Evolutionary conservation across 1,140 invertebrate species (phyloP).

Genomic region (Drosophila bifasciata): DNA sequence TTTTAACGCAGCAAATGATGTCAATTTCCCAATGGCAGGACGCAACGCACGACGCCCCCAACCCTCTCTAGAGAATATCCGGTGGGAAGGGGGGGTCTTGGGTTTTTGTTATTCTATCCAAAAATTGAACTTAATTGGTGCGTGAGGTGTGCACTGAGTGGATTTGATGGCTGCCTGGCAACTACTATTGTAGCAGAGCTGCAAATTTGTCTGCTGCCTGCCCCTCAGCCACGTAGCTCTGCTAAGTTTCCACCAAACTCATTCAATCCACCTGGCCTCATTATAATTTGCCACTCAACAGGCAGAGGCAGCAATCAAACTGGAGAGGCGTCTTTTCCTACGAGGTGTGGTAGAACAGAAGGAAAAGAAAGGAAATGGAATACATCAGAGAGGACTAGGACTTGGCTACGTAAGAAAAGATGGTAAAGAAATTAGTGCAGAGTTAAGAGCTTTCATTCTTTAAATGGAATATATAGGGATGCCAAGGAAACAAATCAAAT

Average conservation of each 20-base stretch:
- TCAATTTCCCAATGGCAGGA: slow-evolving; percentile 61
- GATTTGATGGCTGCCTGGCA: slow-evolving; percentile 64
- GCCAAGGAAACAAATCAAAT: no score
- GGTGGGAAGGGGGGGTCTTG: slow-evolving; percentile 21
- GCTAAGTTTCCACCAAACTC: neutral
- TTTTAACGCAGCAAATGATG: slow-evolving; percentile 78
- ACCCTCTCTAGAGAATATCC: slow-evolving; percentile 18
- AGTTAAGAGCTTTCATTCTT: no score
- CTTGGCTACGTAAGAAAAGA: no score
- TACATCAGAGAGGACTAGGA: no score
- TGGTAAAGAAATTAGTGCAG: no score
- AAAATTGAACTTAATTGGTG: slow-evolving; percentile 79
- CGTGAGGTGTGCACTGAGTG: slow-evolving; percentile 69
- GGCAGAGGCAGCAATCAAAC: slow-evolving; percentile 51
- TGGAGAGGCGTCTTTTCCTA: slow-evolving; percentile 21
- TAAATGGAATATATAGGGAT: no score
- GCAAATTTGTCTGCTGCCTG: slow-evolving; percentile 35
- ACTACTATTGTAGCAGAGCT: slow-evolving; percentile 39
- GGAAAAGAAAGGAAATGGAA: neutral
- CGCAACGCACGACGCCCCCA: slow-evolving; percentile 10
- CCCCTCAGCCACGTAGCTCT: neutral
- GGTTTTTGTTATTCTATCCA: slow-evolving; percentile 56
- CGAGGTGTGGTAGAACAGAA: slow-evolving; percentile 14
- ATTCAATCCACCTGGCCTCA: slow-evolving; percentile 42
- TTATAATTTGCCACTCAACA: slow-evolving; percentile 65